Evolutionary conservation across 2,797 vertebrate genomes (phyloP), one percentile per base, ranked within the genome.

Genomic region (Anolis apletophallus): DNA sequence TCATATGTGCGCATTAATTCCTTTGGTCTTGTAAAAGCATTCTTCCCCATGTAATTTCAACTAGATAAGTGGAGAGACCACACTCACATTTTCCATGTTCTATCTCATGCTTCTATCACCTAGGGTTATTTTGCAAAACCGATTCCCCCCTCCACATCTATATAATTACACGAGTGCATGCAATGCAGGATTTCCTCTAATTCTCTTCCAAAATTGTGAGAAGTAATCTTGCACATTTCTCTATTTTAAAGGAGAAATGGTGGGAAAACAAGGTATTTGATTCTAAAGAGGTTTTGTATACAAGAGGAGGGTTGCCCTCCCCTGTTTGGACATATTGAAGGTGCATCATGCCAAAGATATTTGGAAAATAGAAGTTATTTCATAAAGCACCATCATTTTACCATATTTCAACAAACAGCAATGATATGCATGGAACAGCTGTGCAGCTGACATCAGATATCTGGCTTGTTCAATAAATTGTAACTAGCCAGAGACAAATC

Each of bases 391-490:
- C 59, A 36, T 46, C 16, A 17, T 75, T 75, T 55, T 69, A 52
- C 61, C 13, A 57, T 57, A n/a, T 75, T 75, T 67, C 80, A 83
- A 21, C 29, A 52, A 87, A 1, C 19, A 46, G 61, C 50, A 52
- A 50, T 57, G 32, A 8, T 19, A 82, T 50, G 72, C 34, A 76
- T 26, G 34, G 64, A 69, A 57, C 50, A 86, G 32, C 26, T 40
- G 23, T 81, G 52, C 14, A 50, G 34, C 19, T 68, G 79, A 81
- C 61, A 76, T 68, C 16, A 34, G 36, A 32, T 50, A 77, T 21
- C 50, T 71, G 79, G 36, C 59, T 87, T 82, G 61, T 82, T 87
- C 67, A 69, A 71, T 75, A 77, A 77, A 50, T 23, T 71, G 72
- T 40, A 82, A 59, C 73, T 68, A 46, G 13, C 54, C 21, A 77